These are phyloP conservation scores for Phoxinus phoxinus DNA, from an alignment of 2,113 vertebrate species.

Conservation along the genomic window DNA sequence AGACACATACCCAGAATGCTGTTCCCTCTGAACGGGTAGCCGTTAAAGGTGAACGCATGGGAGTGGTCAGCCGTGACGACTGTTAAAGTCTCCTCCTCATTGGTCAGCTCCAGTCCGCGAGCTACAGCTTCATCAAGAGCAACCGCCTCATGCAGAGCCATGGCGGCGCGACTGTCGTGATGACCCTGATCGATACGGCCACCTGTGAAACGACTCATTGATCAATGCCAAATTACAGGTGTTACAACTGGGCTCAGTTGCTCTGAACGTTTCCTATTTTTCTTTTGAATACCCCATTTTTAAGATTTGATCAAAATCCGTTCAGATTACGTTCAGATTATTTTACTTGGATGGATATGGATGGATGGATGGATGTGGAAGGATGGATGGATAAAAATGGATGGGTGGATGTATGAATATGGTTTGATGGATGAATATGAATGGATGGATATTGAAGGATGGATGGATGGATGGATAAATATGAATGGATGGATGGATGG, in stretches of 20 bases:
- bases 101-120: slow-evolving; percentile 73
- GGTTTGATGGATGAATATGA: too few relatives aligned
- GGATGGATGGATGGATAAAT: too few relatives aligned
- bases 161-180: slow-evolving; percentile 69
- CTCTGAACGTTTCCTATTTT: too few relatives aligned
- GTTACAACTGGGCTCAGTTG: neutral
- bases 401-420: too few relatives aligned
- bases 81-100: slow-evolving; percentile 75
- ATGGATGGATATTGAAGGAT: too few relatives aligned
- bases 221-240: neutral
- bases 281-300: too few relatives aligned
- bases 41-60: slow-evolving; percentile 74
- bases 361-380: too few relatives aligned
- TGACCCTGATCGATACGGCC: slow-evolving; percentile 81
- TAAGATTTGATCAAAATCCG: too few relatives aligned
- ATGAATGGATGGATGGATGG: too few relatives aligned
- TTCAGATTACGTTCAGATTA: too few relatives aligned
- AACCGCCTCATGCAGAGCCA: slow-evolving; percentile 77
- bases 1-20: slow-evolving; percentile 77
- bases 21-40: slow-evolving; percentile 77
- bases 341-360: too few relatives aligned
- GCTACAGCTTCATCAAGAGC: slow-evolving; percentile 73
- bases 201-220: slow-evolving; percentile 58
- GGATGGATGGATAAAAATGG: too few relatives aligned
- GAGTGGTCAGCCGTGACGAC: slow-evolving; percentile 79